Percentiles rank a stretch among this genome's conserved stretches.
Conservation (phyloP, 2,797 vertebrate genomes). For the Sitta carolinensis region DNA sequence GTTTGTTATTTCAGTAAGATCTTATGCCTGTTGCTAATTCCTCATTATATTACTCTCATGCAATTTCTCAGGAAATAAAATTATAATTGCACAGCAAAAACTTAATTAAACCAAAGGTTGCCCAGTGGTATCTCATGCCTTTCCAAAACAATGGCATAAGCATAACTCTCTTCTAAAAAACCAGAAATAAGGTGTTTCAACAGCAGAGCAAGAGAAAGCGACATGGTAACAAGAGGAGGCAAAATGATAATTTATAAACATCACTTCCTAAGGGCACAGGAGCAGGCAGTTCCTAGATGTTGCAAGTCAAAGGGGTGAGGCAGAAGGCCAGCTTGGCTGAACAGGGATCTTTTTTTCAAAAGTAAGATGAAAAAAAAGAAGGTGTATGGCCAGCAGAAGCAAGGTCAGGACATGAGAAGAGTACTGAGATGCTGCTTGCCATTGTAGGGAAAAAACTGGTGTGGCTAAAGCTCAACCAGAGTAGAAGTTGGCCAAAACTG, state of each 20-base stretch:
- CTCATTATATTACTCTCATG: constrained; percentile 35
- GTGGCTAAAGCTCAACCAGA: neutral
- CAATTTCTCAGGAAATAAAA: constrained; percentile 59
- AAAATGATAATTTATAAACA: neutral
- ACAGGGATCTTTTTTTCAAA: neutral
- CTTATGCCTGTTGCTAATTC: constrained; percentile 20
- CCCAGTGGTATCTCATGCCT: neutral
- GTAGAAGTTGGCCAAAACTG: neutral
- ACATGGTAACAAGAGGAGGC: neutral
- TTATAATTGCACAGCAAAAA: constrained; percentile 24
- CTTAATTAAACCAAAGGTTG: constrained; percentile 21
- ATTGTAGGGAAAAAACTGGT: neutral
- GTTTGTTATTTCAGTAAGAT: neutral
- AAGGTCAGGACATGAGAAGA: neutral
- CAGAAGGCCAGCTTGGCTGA: neutral
- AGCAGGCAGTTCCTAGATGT: neutral
- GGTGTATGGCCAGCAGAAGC: neutral
- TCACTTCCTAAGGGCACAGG: neutral
- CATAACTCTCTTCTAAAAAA: neutral
- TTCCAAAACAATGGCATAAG: neutral
- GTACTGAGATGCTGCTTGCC: neutral
- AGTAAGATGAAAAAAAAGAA: neutral
- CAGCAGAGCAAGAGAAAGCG: neutral
- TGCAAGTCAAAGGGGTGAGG: neutral
- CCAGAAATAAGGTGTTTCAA: neutral